phyloP scores from a whole-genome alignment of 2,113 vertebrate genomes.

The Lepus americanus region DNA sequence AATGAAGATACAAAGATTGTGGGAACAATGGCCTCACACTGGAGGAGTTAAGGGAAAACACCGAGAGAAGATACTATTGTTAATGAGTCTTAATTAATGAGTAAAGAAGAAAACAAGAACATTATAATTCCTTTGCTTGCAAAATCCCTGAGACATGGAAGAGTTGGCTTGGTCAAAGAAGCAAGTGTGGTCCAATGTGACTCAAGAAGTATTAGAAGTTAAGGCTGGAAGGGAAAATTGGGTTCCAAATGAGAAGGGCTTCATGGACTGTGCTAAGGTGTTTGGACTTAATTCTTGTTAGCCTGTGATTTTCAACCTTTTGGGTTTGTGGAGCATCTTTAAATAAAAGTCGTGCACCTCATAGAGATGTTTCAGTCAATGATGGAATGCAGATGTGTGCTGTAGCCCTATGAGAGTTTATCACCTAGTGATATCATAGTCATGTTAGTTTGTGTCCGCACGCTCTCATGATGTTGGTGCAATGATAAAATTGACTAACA shows the following conservation, averaged over 20 bases:
- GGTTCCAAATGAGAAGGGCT: not conserved
- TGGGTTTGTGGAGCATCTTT: not conserved
- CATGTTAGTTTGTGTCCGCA: not conserved
- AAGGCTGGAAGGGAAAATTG: not conserved
- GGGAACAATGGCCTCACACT: not conserved
- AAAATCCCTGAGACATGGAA: not conserved
- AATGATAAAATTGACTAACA: not conserved
- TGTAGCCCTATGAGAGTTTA: not conserved
- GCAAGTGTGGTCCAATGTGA: not conserved
- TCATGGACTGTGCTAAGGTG: not conserved
- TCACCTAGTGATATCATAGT: not conserved
- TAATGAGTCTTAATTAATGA: conserved; percentile 27
- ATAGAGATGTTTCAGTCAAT: not conserved
- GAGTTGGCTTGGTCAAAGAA: not conserved
- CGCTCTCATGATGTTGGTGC: not conserved
- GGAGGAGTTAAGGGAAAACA: not conserved
- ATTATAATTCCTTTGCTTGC: not conserved
- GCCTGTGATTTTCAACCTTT: not conserved
- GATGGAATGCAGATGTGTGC: not conserved
- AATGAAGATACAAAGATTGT: not conserved
- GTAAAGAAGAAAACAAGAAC: conserved; percentile 22
- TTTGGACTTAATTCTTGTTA: not conserved
- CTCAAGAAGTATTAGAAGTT: not conserved
- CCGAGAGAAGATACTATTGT: not conserved
- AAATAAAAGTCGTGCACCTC: not conserved